These are phyloP conservation scores for Bucorvus abyssinicus DNA, from an alignment of 2,797 vertebrate species.

Conservation along the genomic window DNA sequence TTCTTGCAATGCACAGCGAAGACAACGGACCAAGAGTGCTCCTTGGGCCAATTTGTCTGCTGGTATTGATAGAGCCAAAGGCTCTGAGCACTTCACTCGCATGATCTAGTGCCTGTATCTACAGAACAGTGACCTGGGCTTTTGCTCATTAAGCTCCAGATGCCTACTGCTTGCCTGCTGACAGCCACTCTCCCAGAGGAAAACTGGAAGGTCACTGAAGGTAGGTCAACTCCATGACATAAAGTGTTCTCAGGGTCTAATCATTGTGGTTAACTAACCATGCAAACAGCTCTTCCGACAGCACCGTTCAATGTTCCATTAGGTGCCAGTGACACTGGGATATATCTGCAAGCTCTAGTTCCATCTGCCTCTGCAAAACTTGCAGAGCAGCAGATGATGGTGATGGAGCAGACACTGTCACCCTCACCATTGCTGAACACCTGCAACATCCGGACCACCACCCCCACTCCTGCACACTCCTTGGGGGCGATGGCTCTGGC, in stretches of 20 bases:
- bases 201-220: not conserved
- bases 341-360: not conserved
- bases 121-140: not conserved
- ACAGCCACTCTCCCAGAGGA: not conserved
- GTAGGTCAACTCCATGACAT: not conserved
- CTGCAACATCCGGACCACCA: not conserved
- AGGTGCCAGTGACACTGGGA: not conserved
- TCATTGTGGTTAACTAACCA: not conserved
- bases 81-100: not conserved
- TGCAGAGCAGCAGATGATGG: not conserved
- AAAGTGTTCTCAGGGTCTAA: not conserved
- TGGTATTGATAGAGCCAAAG: not conserved
- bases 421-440: accelerated
- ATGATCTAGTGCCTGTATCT: not conserved
- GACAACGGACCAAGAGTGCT: not conserved
- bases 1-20: not conserved
- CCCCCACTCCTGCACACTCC: accelerated
- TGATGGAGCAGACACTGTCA: not conserved
- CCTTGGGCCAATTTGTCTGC: not conserved
- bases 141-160: not conserved
- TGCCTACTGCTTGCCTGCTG: not conserved
- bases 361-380: not conserved
- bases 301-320: not conserved
- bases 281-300: not conserved
- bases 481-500: not conserved